Conservation (phyloP, 2,113 vertebrate genomes). For the Platysternon megacephalum region DNA sequence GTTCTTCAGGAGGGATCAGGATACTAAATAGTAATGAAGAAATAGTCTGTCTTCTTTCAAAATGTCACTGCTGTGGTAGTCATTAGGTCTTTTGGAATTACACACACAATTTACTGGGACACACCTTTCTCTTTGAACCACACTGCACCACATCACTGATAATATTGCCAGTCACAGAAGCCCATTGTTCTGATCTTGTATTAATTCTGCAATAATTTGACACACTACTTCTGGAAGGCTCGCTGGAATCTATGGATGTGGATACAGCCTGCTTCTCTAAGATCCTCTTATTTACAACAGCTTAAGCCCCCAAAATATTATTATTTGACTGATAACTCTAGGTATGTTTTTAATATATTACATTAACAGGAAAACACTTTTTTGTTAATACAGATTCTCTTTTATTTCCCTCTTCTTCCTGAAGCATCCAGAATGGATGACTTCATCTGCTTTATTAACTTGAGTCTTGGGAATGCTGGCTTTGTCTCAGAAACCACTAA, state of each 20-base stretch:
- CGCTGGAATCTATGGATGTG: background rate
- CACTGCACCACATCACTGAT: background rate
- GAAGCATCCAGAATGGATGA: constrained; percentile 15
- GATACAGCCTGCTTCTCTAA: background rate
- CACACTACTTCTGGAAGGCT: background rate
- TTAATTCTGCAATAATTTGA: background rate
- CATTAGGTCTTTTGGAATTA: background rate
- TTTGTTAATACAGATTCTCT: background rate
- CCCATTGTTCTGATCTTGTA: background rate
- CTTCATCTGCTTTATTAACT: constrained; percentile 60
- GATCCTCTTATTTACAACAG: background rate
- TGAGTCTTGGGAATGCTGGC: constrained; percentile 38
- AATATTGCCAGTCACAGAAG: background rate
- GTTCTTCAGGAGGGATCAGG: background rate
- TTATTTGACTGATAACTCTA: background rate
- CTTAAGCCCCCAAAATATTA: background rate
- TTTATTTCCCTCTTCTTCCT: background rate
- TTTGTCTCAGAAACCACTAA: constrained; percentile 28
- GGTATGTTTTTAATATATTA: background rate
- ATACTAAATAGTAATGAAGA: background rate
- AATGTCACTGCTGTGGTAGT: background rate
- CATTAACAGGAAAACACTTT: background rate
- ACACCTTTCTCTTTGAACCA: background rate
- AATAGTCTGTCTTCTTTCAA: background rate
- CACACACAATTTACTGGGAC: too few relatives aligned